These are phyloP conservation scores for Brassicogethes aeneus DNA, from an alignment of 2,888 invertebrate genomes.

Conservation along the genomic window DNA sequence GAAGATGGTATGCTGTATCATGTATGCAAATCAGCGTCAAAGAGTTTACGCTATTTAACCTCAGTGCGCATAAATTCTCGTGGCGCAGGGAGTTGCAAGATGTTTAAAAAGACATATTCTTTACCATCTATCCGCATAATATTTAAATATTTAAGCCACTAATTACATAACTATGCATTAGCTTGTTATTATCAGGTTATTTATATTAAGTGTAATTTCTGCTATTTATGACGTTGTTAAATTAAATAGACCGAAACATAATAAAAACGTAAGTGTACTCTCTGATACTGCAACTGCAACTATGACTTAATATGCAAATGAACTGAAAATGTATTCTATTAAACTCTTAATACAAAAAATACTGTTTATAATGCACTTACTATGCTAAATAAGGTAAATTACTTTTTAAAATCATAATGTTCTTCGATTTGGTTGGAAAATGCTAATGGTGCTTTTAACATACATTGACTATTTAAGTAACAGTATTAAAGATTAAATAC, in stretches of 20 bases:
- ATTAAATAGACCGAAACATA: constrained; percentile 11
- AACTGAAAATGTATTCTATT: too few relatives aligned
- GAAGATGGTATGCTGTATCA: not conserved
- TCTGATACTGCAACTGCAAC: not conserved
- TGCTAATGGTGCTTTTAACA: too few relatives aligned
- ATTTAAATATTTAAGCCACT: constrained; percentile 7
- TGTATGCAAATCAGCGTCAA: not conserved
- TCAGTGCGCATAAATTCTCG: not conserved
- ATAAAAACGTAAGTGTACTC: constrained; percentile 5
- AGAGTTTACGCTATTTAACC: not conserved
- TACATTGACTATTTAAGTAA: too few relatives aligned
- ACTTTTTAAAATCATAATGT: too few relatives aligned
- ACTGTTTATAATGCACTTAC: too few relatives aligned
- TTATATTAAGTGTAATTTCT: constrained; percentile 8
- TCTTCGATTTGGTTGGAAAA: too few relatives aligned
- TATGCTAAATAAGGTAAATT: too few relatives aligned
- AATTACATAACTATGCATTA: constrained; percentile 8
- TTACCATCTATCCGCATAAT: constrained; percentile 4
- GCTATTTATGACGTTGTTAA: constrained; percentile 8
- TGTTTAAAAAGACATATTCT: constrained; percentile 3
- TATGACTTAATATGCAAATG: not conserved
- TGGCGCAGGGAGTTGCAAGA: constrained; percentile 9
- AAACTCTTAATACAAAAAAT: too few relatives aligned
- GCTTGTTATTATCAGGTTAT: constrained; percentile 3
- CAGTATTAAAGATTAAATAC: too few relatives aligned